Conservation (phyloP, 2,888 invertebrate species). For the Bellardia bayeri region DNA sequence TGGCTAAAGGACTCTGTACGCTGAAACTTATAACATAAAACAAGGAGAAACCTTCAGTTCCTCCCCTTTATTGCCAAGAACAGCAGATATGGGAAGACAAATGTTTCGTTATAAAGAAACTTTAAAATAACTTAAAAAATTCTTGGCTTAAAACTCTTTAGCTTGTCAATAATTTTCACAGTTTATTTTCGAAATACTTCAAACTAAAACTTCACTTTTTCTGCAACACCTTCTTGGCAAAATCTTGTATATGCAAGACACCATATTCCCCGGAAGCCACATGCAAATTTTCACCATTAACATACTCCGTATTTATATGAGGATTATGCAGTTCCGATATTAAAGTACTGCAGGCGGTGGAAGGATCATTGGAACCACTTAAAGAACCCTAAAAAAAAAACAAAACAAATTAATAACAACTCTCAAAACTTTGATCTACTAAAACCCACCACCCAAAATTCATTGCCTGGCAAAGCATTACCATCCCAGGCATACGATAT, state of each 20-base stretch:
- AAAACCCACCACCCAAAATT: slow-evolving; percentile 87
- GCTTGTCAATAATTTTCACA: too few species aligned
- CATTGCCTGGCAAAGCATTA: slow-evolving; percentile 90
- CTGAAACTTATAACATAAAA: too few species aligned
- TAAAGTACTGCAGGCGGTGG: slow-evolving; percentile 86
- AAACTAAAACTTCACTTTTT: not conserved
- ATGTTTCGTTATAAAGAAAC: too few species aligned
- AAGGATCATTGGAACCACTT: slow-evolving; percentile 86
- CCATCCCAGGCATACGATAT: slow-evolving; percentile 90
- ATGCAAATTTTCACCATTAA: slow-evolving; percentile 85
- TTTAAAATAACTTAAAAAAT: too few species aligned
- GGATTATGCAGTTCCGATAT: slow-evolving; percentile 86
- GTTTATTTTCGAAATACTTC: too few species aligned
- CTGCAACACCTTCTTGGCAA: slow-evolving; percentile 77
- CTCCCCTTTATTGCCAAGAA: too few species aligned
- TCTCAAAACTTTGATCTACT: slow-evolving; percentile 77
- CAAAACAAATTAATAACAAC: not conserved
- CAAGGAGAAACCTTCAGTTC: too few species aligned
- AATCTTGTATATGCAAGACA: slow-evolving; percentile 81
- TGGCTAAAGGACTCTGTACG: too few species aligned
- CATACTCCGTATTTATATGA: slow-evolving; percentile 85
- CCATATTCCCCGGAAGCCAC: slow-evolving; percentile 84
- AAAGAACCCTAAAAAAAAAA: slow-evolving; percentile 64
- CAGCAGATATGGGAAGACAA: too few species aligned
- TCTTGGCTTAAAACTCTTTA: too few species aligned